Percentiles rank a stretch among this genome's conserved stretches.
Conservation (phyloP, 2,888 invertebrate genomes). For the Calliopum simillimum region DNA sequence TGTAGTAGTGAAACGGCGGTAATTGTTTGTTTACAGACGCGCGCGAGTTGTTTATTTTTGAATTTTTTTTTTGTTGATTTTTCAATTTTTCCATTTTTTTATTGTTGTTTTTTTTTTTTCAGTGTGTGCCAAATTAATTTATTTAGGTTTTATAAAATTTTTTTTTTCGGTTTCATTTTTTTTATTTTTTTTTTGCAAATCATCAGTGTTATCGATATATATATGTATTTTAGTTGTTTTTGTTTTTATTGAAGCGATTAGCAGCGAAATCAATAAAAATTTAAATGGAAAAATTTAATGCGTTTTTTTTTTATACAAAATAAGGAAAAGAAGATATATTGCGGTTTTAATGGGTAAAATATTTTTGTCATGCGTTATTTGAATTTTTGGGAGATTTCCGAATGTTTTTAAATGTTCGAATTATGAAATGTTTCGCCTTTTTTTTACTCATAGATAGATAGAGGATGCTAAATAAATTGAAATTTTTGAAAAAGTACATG, state of each 20-base stretch:
- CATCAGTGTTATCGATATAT: slow-evolving; percentile 28
- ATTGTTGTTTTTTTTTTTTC: slow-evolving; percentile 2
- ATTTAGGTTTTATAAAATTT: slow-evolving; percentile 7
- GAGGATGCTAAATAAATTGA: background rate
- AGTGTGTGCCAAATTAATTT: slow-evolving; percentile 19
- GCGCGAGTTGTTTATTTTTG: background rate
- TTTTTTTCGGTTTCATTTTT: too few relatives aligned
- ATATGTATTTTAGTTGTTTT: slow-evolving; percentile 23
- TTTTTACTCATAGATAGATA: background rate
- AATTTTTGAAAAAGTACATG: background rate
- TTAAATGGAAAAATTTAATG: background rate
- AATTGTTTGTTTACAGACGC: too few relatives aligned
- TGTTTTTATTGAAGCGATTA: slow-evolving; percentile 18
- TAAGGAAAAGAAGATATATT: too few relatives aligned
- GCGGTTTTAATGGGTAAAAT: background rate
- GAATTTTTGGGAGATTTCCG: slow-evolving; percentile 32
- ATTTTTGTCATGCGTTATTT: slow-evolving; percentile 15
- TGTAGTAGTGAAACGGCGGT: background rate
- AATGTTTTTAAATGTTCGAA: slow-evolving; percentile 1
- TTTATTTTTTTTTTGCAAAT: slow-evolving; percentile 28
- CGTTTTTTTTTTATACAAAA: background rate
- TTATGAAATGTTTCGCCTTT: background rate
- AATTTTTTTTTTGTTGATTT: slow-evolving; percentile 11
- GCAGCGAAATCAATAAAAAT: slow-evolving; percentile 15
- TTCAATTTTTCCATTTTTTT: slow-evolving; percentile 3